phyloP scores from a whole-genome alignment of 2,797 vertebrate genomes.

The Syngnathus rostellatus region DNA sequence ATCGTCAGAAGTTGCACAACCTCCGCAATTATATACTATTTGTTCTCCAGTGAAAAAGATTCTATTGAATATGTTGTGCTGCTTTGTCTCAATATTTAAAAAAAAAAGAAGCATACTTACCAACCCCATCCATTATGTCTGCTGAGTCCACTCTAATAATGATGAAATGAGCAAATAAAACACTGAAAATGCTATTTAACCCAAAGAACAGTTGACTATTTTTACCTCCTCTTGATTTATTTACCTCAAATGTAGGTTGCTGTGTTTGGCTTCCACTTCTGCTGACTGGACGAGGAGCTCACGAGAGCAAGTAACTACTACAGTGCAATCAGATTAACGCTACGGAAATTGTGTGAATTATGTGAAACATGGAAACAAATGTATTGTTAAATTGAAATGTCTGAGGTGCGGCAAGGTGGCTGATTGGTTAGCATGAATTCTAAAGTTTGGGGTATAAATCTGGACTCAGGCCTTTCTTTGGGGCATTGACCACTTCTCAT shows the following conservation, averaged over 20 bases:
- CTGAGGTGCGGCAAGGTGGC: background rate
- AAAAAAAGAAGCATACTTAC: background rate
- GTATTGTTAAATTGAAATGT: background rate
- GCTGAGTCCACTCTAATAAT: conserved; percentile 10
- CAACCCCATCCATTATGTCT: background rate
- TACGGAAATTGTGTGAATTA: too few relatives aligned
- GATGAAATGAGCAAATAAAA: background rate
- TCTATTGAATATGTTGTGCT: background rate
- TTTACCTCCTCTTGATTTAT: conserved; percentile 51
- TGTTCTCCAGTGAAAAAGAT: background rate
- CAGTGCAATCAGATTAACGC: background rate
- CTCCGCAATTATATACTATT: background rate
- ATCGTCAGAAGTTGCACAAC: background rate
- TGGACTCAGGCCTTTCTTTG: too few relatives aligned
- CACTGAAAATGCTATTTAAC: conserved; percentile 27
- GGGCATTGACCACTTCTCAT: too few relatives aligned
- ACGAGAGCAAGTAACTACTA: background rate
- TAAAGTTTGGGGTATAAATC: too few relatives aligned
- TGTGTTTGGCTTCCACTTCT: conserved; percentile 42
- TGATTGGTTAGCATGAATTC: too few relatives aligned
- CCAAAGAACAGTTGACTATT: conserved; percentile 34
- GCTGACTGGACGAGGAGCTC: conserved; percentile 49
- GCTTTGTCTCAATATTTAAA: background rate
- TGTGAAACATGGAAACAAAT: background rate
- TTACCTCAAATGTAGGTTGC: conserved; percentile 50